Evolutionary conservation across 2,797 vertebrate genomes (phyloP).

Genomic region (Crocodylus rhombifer): DNA sequence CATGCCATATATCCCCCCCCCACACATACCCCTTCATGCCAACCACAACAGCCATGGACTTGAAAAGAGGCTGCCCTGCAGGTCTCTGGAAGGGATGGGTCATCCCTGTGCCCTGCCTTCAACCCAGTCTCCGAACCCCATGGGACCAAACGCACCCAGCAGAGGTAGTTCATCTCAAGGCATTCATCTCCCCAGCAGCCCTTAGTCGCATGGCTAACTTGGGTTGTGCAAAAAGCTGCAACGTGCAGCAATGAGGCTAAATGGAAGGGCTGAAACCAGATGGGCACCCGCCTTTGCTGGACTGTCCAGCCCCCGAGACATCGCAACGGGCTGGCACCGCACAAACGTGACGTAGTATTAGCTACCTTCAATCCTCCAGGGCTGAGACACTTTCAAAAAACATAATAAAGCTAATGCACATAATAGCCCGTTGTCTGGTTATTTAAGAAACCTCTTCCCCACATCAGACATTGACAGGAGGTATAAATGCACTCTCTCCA

Average conservation of each 20-base stretch:
- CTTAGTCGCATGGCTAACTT: background rate
- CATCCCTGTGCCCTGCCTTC: background rate
- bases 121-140: background rate
- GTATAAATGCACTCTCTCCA: constrained; percentile 61
- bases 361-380: constrained; percentile 57
- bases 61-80: background rate
- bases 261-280: background rate
- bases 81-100: background rate
- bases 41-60: background rate
- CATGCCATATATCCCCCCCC: accelerated
- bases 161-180: background rate
- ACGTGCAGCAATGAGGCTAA: background rate
- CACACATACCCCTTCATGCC: background rate
- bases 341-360: constrained; percentile 60
- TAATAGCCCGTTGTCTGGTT: constrained; percentile 47
- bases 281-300: background rate
- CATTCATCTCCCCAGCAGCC: background rate
- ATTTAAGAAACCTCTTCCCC: constrained; percentile 70
- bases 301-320: constrained; percentile 54
- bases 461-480: constrained; percentile 52
- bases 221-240: background rate
- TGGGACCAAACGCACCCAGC: accelerated
- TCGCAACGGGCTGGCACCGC: constrained; percentile 66
- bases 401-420: constrained; percentile 67
- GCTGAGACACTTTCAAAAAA: constrained; percentile 59